Base-by-base conservation (phyloP, 2,797 vertebrate species). In the Pagetopsis macropterus region DNA sequence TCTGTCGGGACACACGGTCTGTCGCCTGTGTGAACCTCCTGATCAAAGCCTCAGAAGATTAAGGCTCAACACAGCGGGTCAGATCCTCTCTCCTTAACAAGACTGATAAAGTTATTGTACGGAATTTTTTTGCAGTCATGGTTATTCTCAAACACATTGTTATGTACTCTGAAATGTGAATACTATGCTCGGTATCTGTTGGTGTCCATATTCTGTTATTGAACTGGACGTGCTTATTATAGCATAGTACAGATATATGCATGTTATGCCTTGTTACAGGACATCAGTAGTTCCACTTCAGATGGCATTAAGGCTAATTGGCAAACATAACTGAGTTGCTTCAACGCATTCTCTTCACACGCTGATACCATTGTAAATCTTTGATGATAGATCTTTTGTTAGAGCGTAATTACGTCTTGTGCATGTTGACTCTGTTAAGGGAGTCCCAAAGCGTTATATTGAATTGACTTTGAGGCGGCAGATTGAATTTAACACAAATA, bases 41-140 rank as follows among this genome's bases (percentile, higher is more conserved):
- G 88, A 94, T 93, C 91, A 92, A 93, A 93, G 90, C 84, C 68
- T 72, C 65, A 75, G 87, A 81, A 83, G 79, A 88, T 85, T 81
- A 86, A 88, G 77, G 78, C 81, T 87, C 84, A 74, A 76, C 76
- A 27, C 81, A 68, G 78, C 85, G 54, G 79, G 84, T 72, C 43
- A 61, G 75, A 81, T 81, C 69, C 65, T 75, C 62, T 66, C 69
- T 70, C 41, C 78, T 9, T 37, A 37, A 80, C 70, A 77, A 86
- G 73, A 52, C 60, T 51, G 63, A 64, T 31, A 45, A 72, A 67
- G n/a, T 48, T 16, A 71, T 72, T 69, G 19, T 48, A 16, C 69
- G 63, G 83, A 83, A 57, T 56, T 37, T 59, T 37, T 48, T 33
- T 56, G 56, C 40, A 55, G 55, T 67, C 33, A 11, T 0, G 0